Evolutionary conservation across 2,113 vertebrate species (phyloP).

Genomic region (Callospermophilus lateralis): DNA sequence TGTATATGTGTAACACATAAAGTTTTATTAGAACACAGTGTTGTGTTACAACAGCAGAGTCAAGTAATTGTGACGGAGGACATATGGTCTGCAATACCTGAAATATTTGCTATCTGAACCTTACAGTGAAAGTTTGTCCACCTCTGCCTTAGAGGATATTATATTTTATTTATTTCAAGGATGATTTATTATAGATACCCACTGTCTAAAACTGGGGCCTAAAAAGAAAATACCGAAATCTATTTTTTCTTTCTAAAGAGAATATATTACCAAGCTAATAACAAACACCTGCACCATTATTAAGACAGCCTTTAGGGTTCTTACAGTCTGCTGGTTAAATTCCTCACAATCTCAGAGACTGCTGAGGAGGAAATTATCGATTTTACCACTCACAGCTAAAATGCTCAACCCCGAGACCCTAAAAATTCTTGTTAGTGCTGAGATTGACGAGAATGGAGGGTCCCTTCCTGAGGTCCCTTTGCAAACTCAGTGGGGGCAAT

Average conservation of each 20-base stretch:
- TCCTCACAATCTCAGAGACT: background rate
- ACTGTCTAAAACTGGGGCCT: background rate
- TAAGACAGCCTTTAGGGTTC: background rate
- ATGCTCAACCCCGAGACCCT: background rate
- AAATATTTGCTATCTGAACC: conserved; percentile 20
- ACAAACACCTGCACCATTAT: background rate
- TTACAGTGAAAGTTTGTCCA: background rate
- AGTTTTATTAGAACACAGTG: background rate
- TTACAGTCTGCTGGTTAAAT: background rate
- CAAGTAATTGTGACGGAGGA: background rate
- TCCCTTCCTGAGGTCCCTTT: background rate
- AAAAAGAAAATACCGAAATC: conserved; percentile 3
- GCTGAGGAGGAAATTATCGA: background rate
- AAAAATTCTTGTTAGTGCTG: background rate
- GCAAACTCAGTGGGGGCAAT: background rate
- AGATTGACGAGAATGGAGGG: background rate
- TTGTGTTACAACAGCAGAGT: background rate
- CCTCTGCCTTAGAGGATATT: conserved; percentile 9
- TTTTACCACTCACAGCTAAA: background rate
- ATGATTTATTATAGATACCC: background rate
- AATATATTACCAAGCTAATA: background rate
- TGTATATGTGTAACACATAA: background rate
- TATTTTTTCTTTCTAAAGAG: background rate
- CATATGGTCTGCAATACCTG: background rate
- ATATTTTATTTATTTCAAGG: conserved; percentile 41